Evolutionary conservation across 2,113 vertebrate genomes (phyloP), one percentile per base, ranked within the genome.

Genomic region (Origma solitaria): DNA sequence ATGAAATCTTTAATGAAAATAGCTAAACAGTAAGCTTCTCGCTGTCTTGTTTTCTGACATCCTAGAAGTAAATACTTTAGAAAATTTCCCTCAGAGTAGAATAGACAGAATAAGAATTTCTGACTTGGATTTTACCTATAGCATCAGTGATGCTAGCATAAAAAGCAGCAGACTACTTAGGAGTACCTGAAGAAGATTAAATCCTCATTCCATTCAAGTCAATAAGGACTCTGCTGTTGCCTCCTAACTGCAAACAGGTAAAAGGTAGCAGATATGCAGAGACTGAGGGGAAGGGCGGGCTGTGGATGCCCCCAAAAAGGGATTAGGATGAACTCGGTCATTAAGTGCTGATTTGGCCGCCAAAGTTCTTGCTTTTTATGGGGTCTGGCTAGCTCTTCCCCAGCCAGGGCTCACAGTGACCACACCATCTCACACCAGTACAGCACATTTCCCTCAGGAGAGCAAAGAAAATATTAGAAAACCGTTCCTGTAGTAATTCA

Each of bases 261-360:
- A 49, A 60, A 69, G 5, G 10, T 24, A 57, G 40, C 23, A 71
- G 38, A 35, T 22, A 18, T 3, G 17, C 9, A 79, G 82, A 64
- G 16, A 30, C 1, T 0, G 1, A 9, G 35, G 9, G 2, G 2
- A 33, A 33, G 20, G 24, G 54, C 45, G 5, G 17, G 9, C 9
- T 38, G 8, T 75, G 42, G 6, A 21, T 58, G 7, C 5, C 22
- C 18, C 15, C 0, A 1, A 11, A 62, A 28, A 38, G 8, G 13
- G 21, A 35, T 4, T 54, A 14, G 20, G 10, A 5, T 30, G 31
- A 82, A 4, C 14, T 30, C 18, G 5, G 31, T 10, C 8, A 38
- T 23, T 3, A 12, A 10, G 15, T 13, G 22, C n/a, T 44, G 18
- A 19, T 57, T 28, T 4, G 3, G n/a, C 31, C 6, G 10, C 10